A percentile compares a stretch with the other conserved stretches of the same genome.
phyloP scores from a whole-genome alignment of 30 jellyfish, hydroid and myxozoan genomes.

The Hydra vulgaris region DNA sequence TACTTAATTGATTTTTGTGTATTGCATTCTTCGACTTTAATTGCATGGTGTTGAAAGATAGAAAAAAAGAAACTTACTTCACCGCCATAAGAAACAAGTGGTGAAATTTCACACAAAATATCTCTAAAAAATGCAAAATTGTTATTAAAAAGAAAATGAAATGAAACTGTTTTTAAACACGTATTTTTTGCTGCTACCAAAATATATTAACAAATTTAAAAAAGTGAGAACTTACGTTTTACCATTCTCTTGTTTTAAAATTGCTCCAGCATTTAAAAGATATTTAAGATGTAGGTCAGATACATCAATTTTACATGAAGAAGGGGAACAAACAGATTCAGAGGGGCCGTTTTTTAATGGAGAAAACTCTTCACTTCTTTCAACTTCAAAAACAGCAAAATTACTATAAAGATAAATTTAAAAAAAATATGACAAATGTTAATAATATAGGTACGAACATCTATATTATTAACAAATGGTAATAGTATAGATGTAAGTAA shows the following conservation, averaged over 20 bases:
- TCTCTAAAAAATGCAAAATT: slow-evolving; percentile 25
- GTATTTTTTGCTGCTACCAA: too few species aligned
- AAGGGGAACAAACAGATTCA: slow-evolving; percentile 60
- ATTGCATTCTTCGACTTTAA: too few species aligned
- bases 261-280: slow-evolving; percentile 78
- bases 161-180: too few species aligned
- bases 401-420: slow-evolving; percentile 57
- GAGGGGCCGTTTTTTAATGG: slow-evolving; percentile 92
- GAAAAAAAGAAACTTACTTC: slow-evolving; percentile 39
- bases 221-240: slow-evolving; percentile 14
- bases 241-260: slow-evolving; percentile 7
- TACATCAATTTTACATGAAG: slow-evolving; percentile 60
- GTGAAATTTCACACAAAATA: slow-evolving; percentile 66
- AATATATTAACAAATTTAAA: too few species aligned
- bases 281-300: slow-evolving; percentile 34
- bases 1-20: neutral
- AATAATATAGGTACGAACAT: neutral
- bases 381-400: slow-evolving; percentile 81
- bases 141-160: too few species aligned
- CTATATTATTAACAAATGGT: neutral
- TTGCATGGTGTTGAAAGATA: neutral
- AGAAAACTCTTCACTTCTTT: slow-evolving; percentile 82
- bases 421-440: too few species aligned
- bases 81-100: slow-evolving; percentile 60
- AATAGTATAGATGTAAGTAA: neutral